Evolutionary conservation across 2,113 vertebrate genomes (phyloP), one percentile per base, ranked within the genome.

Genomic region (Otolemur garnettii): DNA sequence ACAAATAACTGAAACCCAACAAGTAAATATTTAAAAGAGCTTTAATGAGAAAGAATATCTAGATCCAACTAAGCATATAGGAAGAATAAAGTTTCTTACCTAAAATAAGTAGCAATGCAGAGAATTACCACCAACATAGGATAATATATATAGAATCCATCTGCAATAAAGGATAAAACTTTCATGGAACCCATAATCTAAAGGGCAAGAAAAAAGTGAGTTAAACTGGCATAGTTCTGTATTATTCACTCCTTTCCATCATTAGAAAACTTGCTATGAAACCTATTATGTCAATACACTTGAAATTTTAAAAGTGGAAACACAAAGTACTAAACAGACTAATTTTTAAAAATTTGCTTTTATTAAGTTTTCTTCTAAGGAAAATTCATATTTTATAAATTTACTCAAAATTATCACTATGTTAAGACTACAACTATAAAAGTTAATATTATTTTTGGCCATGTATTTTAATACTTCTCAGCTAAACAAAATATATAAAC

Each of bases 81-180:
- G 22, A 78, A 96, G 84, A 82, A 81, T 66, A 87, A 89, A 64
- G 75, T 79, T 55, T 92, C 97, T 98, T 98, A 99, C 99, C 99
- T 99, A 96, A 99, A 99, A 96, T 99, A 99, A 2, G 99, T 99
- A 69, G 99, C 99, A 95, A 99, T 99, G 97, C 99, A 99, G 68
- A 99, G 99, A 97, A 99, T 98, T 88, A 99, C 98, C 30, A 99
- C 98, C 96, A 99, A 98, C 99, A 99, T 99, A 71, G 99, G 99
- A 94, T 99, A 99, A 97, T 99, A 99, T 96, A 99, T 99, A 97
- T 99, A 99, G 98, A 99, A 99, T 18, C 99, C 99, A 98, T 99
- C 99, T 87, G 99, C 99, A 98, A 99, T 99, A 96, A 99, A 99
- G 53, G 99, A 99, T 53, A 99, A 98, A 77, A 99, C 98, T 96